phyloP scores from a whole-genome alignment of 2,797 vertebrate species.

The Tenualosa ilisha region DNA sequence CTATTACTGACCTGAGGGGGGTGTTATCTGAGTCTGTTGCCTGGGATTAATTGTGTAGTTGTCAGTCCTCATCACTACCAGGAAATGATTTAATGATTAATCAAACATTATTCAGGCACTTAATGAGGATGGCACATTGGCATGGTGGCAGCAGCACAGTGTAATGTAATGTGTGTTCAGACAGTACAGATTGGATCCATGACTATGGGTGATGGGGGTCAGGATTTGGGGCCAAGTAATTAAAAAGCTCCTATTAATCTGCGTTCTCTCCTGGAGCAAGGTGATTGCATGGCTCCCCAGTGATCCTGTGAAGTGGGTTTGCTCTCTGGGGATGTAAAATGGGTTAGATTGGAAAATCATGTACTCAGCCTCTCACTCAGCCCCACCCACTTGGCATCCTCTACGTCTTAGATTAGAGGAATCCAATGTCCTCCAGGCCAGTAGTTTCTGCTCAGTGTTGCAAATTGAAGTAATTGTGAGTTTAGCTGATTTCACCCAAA shows the following conservation, averaged over 20 bases:
- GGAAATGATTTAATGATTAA: slow-evolving; percentile 6
- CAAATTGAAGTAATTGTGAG: slow-evolving; percentile 10
- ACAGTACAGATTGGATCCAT: background rate
- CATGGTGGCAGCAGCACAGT: background rate
- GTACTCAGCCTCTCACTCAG: slow-evolving; percentile 9
- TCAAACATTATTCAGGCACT: background rate
- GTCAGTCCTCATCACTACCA: background rate
- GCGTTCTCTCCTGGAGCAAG: slow-evolving; percentile 56
- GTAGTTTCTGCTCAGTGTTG: background rate
- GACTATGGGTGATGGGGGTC: background rate
- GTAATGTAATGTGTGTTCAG: background rate
- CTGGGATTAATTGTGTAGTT: background rate
- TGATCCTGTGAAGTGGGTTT: slow-evolving; percentile 62
- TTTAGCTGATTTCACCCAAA: background rate
- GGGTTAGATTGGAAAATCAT: slow-evolving; percentile 34
- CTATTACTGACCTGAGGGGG: background rate
- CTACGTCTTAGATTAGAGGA: background rate
- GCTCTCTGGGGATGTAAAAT: slow-evolving; percentile 57
- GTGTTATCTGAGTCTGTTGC: background rate
- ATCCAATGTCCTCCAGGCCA: background rate
- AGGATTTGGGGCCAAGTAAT: slow-evolving; percentile 54
- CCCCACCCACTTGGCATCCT: background rate
- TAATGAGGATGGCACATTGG: background rate
- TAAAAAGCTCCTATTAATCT: slow-evolving; percentile 65
- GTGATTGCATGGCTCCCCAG: slow-evolving; percentile 47